These are phyloP conservation scores for Neolamprologus sp. DNA, from an alignment of 2,113 vertebrate genomes.

Conservation along the genomic window DNA sequence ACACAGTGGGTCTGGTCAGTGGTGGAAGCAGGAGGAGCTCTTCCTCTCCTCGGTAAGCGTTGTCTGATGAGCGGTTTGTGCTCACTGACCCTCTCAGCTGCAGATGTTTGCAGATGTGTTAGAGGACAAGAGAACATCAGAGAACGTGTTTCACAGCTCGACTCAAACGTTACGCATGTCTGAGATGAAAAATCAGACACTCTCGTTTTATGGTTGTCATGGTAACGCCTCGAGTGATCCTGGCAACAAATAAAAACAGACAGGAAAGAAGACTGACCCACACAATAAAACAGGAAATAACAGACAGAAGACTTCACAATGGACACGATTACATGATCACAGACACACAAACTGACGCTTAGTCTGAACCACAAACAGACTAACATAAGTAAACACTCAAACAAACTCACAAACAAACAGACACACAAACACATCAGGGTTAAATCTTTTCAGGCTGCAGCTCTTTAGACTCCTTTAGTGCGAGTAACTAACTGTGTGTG, in stretches of 20 bases:
- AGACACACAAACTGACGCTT: neutral
- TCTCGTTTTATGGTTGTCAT: neutral
- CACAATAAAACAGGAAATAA: neutral
- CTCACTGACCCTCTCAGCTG: neutral
- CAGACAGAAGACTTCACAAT: neutral
- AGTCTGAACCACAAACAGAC: neutral
- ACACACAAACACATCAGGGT: neutral
- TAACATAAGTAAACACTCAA: neutral
- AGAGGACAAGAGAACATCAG: neutral
- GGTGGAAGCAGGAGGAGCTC: neutral
- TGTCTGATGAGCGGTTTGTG: neutral
- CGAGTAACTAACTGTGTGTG: neutral
- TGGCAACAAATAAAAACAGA: neutral
- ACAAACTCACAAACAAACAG: neutral
- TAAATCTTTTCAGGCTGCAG: neutral
- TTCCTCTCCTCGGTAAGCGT: neutral
- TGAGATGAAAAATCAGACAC: neutral
- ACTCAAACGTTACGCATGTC: neutral
- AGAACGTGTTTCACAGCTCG: neutral
- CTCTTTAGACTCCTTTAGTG: neutral
- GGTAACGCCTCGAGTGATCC: neutral
- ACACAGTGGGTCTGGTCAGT: neutral
- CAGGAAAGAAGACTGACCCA: neutral
- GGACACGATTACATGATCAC: neutral
- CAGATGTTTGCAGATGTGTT: neutral